Base-by-base conservation (phyloP, 2,888 invertebrate species). In the Antitype chi region DNA sequence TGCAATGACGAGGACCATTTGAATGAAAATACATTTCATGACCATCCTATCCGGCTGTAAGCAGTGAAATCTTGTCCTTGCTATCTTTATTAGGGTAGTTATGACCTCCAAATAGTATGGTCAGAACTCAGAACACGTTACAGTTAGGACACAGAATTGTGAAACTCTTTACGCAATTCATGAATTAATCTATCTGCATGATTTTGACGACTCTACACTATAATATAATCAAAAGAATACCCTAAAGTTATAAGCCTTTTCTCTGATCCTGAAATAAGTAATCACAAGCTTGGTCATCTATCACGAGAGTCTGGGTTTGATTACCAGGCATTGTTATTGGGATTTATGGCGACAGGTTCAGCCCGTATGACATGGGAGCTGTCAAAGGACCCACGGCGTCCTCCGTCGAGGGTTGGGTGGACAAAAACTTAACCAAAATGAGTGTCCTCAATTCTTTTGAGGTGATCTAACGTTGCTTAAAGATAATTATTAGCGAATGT, bases 1-100 rank as follows among this genome's bases (percentile, higher is more conserved):
- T 78, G 87, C 79, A 71, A 81, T 83, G 81, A 76, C 63, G 70
- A 73, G 55, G 64, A 74, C 64, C 70, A 81, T 88, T 88, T 88
- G 78, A 78, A 88, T 86, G 38, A 78, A 86, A 86, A 88, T 86
- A 86, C 66, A 74, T 86, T 82, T 76, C 70, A 76, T 66, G 80
- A 64, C 69, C 70, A 70, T 75, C 74, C 57, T 72, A 83, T 69
- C 73, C 69, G 70, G 66, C 59, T 74, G 60, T 76, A 74, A 76
- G 75, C 72, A 79, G 66, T 88, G 75, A 83, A 86, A 76, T 84
- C 74, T 67, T 72, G 78, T 76, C 77, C 57, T 73, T 70, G 69
- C 38, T 76, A 79, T 88, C 69, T 86, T 86, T 88, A 86, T 81
- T 74, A 68, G 62, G 70, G 68, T 86, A 84, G 59, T 76, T 78